phyloP scores from a whole-genome alignment of 37 sponge, comb jelly and placozoan species.

The Diacarnus erythraeanus region DNA sequence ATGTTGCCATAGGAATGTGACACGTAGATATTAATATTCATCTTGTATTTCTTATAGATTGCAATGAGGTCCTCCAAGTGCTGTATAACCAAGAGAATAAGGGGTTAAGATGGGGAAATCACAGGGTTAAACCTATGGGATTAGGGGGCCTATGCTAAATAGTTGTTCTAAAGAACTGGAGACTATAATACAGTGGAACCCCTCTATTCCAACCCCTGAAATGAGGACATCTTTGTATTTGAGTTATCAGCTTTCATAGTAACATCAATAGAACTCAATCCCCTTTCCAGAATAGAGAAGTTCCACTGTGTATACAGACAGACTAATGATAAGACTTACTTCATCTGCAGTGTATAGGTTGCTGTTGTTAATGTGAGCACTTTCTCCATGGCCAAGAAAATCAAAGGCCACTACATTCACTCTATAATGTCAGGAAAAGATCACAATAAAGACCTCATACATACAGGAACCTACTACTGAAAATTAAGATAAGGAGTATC shows the following conservation, averaged over 20 bases:
- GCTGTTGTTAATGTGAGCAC: constrained; percentile 35
- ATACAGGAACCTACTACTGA: too few relatives aligned
- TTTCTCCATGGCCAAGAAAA: constrained; percentile 79
- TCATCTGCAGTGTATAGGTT: constrained; percentile 60
- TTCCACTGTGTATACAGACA: background rate
- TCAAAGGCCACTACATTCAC: constrained; percentile 63
- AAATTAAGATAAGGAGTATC: too few relatives aligned
- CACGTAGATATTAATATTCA: constrained; percentile 32
- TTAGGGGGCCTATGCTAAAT: too few relatives aligned
- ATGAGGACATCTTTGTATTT: too few relatives aligned
- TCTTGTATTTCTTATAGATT: constrained; percentile 48
- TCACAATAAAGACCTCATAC: too few relatives aligned
- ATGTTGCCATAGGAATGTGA: constrained; percentile 74
- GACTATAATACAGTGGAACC: too few relatives aligned
- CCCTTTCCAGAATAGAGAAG: background rate
- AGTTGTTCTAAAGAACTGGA: too few relatives aligned
- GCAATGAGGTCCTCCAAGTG: constrained; percentile 51
- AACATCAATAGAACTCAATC: background rate
- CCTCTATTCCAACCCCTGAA: too few relatives aligned
- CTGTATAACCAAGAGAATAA: constrained; percentile 11
- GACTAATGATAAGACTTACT: constrained; percentile 12
- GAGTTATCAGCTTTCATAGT: too few relatives aligned
- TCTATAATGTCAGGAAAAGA: constrained; percentile 6
- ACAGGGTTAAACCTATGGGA: background rate
- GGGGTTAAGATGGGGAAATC: background rate